These are phyloP conservation scores for Parazoanthus swiftii DNA, from an alignment of 92 coral and sea anemone species.

Conservation along the genomic window DNA sequence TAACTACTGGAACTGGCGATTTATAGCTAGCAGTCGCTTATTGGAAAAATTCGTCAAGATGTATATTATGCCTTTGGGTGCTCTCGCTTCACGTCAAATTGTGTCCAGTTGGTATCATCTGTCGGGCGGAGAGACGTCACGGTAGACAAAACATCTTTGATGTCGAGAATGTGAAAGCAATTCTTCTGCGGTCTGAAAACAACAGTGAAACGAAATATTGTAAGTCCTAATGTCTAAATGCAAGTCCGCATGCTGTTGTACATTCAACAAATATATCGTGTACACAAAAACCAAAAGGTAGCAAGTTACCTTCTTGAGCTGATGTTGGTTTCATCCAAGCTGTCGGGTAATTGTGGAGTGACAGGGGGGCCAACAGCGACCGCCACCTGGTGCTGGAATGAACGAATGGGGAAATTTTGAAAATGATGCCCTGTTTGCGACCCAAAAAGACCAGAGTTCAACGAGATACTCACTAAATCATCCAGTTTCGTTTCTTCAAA, in stretches of 20 bases:
- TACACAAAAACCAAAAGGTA: too few relatives aligned
- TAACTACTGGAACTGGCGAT: too few relatives aligned
- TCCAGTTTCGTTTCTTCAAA: conserved; percentile 93
- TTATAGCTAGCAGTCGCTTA: too few relatives aligned
- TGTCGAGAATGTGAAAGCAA: not conserved
- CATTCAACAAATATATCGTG: not conserved
- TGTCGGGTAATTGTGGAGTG: not conserved
- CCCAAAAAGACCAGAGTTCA: not conserved
- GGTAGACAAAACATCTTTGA: conserved; percentile 15
- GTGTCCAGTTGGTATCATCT: conserved; percentile 1
- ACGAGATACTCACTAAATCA: conserved; percentile 65
- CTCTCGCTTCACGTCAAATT: not conserved
- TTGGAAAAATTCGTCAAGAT: too few relatives aligned
- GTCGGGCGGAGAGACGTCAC: conserved; percentile 13
- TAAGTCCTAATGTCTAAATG: not conserved
- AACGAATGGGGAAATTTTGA: not conserved
- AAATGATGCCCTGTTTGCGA: not conserved
- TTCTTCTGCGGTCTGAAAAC: conserved; percentile 16
- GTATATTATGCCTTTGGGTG: not conserved
- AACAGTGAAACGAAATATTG: not conserved
- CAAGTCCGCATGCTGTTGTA: too few relatives aligned
- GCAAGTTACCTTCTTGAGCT: not conserved
- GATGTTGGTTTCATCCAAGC: conserved; percentile 3
- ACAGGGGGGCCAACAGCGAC: conserved; percentile 72
- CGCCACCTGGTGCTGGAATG: conserved; percentile 79